These are phyloP conservation scores for Caradrina kadenii DNA, from an alignment of 2,888 invertebrate species.

Conservation along the genomic window DNA sequence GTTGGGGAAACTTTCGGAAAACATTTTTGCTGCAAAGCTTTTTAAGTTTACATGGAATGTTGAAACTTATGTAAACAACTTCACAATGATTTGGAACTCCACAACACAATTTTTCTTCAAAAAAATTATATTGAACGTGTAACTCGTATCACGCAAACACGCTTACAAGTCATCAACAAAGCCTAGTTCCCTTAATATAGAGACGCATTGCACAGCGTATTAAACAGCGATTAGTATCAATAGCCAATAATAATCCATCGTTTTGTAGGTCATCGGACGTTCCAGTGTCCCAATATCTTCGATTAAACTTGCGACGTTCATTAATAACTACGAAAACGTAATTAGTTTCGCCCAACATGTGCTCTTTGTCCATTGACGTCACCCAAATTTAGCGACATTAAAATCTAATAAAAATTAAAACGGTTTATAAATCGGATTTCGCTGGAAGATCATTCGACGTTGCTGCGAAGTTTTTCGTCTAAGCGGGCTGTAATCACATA, in stretches of 20 bases:
- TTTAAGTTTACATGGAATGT: not conserved
- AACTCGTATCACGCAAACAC: conserved; percentile 19
- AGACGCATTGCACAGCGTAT: conserved; percentile 54
- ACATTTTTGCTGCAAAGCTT: not conserved
- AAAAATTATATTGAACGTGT: conserved; percentile 2
- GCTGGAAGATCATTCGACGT: conserved; percentile 19
- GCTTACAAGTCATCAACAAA: conserved; percentile 32
- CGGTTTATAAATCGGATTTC: conserved; percentile 33
- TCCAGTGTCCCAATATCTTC: conserved; percentile 61
- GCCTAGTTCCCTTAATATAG: conserved; percentile 35
- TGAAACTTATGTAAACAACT: not conserved
- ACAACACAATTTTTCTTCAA: conserved; percentile 4
- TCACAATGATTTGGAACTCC: not conserved
- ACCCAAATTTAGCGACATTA: conserved; percentile 31
- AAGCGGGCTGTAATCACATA: conserved; percentile 45
- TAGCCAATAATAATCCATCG: conserved; percentile 59
- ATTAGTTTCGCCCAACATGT: conserved; percentile 41
- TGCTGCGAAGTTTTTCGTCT: conserved; percentile 39
- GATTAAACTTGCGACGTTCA: conserved; percentile 55
- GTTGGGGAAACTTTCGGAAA: not conserved
- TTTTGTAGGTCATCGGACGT: conserved; percentile 62
- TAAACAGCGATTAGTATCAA: conserved; percentile 60
- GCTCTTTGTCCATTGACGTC: conserved; percentile 50
- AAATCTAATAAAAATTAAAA: conserved; percentile 43
- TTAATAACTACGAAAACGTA: conserved; percentile 47